Base-by-base conservation (phyloP, 1,140 invertebrate genomes). In the Mamestra configurata region DNA sequence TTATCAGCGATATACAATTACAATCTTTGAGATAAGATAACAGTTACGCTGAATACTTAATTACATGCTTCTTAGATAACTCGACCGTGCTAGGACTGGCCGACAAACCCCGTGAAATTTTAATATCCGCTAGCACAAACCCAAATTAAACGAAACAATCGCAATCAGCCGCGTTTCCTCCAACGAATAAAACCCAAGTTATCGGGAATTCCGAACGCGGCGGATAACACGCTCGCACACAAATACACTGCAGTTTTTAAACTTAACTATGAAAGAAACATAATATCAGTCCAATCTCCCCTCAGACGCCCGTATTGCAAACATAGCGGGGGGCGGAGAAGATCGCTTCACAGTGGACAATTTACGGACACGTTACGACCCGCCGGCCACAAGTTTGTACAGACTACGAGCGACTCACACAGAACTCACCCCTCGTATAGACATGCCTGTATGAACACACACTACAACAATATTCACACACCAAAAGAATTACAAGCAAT, bases 401-500 rank as follows among this genome's bases (percentile, higher is more conserved):
- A 37, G 24, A 53, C 31, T 79, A 70, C 78, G 40, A 24, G 51
- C 20, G 11, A 81, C 81, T 53, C 81, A 75, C 66, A 80, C 79
- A 57, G 7, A 13, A 71, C 73, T 49, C 37, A 71, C 71, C 18
- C 1, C 20, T 37, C 31, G 18, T 64, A 20, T 40, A 37, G 6
- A 64, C 59, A 64, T 35, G 35, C 35, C 59, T 40, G 11, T 66
- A 37, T 27, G 20, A 72, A 27, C 70, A 73, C 57, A 53, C 73
- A 24, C 72, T 57, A 18, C 40, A 1, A 27, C 35, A 75, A 70
- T 20, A 4, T n/a, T 51, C 51, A 13, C 57, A 75, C 79, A 85
- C 83, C 79, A 72, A 64, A 20, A 57, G 77, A 82, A 64, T 79
- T 73, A 75, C 77, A 61, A 57, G 79, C 68, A 78, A 46, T 84